Evolutionary conservation across 1,140 invertebrate genomes (phyloP), one percentile per base, ranked within the genome.

Genomic region (Drosophila azteca): DNA sequence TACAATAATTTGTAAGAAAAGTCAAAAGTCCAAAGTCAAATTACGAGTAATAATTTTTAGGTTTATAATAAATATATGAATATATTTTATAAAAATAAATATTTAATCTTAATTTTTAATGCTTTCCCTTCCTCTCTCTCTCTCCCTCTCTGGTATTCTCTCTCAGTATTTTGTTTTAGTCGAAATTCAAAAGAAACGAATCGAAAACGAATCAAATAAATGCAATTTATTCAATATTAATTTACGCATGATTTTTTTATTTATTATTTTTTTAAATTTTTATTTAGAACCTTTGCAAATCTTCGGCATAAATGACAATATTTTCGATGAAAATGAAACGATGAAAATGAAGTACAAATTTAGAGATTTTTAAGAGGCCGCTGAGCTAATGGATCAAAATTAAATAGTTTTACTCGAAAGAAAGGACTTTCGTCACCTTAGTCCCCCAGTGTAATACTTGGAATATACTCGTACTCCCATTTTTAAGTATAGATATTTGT

Each of bases 271-370:
- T n/a, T 54, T 6, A 35, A n/a, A n/a, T n/a, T 49, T 45, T 24
- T 26, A 17, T 26, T 44, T n/a, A 48, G 8, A 4, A 49, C 43
- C 49, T 46, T 45, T 31, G 11, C 15, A 49, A 22, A 45, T 39
- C 52, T 74, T 79, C 69, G 60, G 78, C 75, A 77, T 63, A 54
- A 90, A 73, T 74, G 84, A 90, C 85, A 88, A 89, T 84, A 89
- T 85, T 88, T 89, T 88, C 79, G 77, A n/a, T n/a, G n/a, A n/a
- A n/a, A 88, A 66, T 63, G 49, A 66, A 77, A 73, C 65, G 60
- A 84, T 39, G 66, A 85, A 89, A 61, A 80, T 73, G 74, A 80
- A 90, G 85, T 90, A 90, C 85, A 90, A 90, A 90, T 90, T 73
- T 69, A 69, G 71, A 85, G 67, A 85, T 81, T 90, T 89, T 73